phyloP scores from a whole-genome alignment of 2,113 vertebrate genomes.

The Rhizomys pruinosus region DNA sequence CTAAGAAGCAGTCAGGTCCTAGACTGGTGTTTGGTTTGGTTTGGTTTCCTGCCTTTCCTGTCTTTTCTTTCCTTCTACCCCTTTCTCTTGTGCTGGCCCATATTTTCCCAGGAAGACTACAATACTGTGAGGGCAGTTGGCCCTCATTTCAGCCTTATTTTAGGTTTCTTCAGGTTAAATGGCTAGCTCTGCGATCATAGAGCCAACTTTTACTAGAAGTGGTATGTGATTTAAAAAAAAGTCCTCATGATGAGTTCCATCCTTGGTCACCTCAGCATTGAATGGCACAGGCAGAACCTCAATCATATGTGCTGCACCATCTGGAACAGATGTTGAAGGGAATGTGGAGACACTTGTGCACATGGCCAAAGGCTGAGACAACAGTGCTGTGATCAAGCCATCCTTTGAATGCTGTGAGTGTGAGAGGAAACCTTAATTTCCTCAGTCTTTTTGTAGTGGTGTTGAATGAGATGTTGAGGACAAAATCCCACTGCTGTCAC shows the following conservation, averaged over 20 bases:
- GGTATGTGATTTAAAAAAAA: not conserved
- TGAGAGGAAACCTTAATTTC: constrained; percentile 1
- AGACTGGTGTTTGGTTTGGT: not conserved
- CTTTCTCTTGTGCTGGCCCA: not conserved
- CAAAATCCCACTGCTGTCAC: not conserved
- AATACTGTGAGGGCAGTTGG: not conserved
- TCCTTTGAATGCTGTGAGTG: constrained; percentile 21
- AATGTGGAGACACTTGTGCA: not conserved
- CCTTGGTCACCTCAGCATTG: not conserved
- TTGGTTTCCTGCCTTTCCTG: not conserved
- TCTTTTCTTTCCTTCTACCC: not conserved
- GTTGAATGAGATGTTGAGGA: not conserved
- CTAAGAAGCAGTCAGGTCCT: not conserved
- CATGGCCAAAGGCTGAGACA: not conserved
- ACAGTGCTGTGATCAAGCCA: not conserved
- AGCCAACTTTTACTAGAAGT: not conserved
- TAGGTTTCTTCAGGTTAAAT: not conserved
- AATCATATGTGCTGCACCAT: not conserved
- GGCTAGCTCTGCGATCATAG: constrained; percentile 24
- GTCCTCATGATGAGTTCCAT: not conserved
- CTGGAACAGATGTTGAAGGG: not conserved
- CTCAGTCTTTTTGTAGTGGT: constrained; percentile 16
- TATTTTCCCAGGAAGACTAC: constrained; percentile 47
- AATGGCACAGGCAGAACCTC: not conserved
- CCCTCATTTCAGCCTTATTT: not conserved